Evolutionary conservation across 2,797 vertebrate species (phyloP).

Genomic region (Manis javanica): DNA sequence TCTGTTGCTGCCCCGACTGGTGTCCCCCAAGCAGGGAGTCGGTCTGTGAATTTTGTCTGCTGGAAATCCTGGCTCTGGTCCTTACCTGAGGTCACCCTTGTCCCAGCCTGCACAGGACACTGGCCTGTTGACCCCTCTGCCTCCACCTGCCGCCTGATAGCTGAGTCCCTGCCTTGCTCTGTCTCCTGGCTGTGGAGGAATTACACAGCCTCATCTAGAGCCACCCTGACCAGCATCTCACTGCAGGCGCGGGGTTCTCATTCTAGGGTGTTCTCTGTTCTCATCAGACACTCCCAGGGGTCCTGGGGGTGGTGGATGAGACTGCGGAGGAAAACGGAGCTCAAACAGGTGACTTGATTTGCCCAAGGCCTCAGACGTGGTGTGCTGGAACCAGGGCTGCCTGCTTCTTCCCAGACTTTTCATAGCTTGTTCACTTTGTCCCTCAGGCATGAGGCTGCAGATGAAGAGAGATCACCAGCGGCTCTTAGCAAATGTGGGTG

Average conservation of each 20-base stretch:
- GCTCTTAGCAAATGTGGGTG: not conserved
- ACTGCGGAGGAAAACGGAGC: not conserved
- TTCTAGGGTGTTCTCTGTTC: fast-evolving
- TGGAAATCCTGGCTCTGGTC: not conserved
- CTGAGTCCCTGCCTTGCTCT: not conserved
- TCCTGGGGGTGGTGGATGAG: not conserved
- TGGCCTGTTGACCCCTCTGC: not conserved
- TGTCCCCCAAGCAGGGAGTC: too few species aligned
- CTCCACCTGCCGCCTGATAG: fast-evolving
- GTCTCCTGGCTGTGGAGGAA: not conserved
- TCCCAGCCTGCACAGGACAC: not conserved
- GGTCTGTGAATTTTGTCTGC: not conserved
- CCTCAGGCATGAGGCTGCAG: not conserved
- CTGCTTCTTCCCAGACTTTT: not conserved
- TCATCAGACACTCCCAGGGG: fast-evolving
- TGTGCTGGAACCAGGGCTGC: not conserved
- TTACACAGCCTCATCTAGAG: not conserved
- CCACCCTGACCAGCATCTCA: fast-evolving
- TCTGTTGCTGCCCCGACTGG: not conserved
- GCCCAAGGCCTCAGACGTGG: not conserved
- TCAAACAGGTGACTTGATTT: not conserved
- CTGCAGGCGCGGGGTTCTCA: not conserved
- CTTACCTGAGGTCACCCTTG: not conserved
- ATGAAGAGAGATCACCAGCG: not conserved
- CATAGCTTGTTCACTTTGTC: not conserved